A percentile compares a stretch with the other conserved stretches of the same genome.
phyloP scores from a whole-genome alignment of 2,888 invertebrate species.

The Minunthozetes semirufus region DNA sequence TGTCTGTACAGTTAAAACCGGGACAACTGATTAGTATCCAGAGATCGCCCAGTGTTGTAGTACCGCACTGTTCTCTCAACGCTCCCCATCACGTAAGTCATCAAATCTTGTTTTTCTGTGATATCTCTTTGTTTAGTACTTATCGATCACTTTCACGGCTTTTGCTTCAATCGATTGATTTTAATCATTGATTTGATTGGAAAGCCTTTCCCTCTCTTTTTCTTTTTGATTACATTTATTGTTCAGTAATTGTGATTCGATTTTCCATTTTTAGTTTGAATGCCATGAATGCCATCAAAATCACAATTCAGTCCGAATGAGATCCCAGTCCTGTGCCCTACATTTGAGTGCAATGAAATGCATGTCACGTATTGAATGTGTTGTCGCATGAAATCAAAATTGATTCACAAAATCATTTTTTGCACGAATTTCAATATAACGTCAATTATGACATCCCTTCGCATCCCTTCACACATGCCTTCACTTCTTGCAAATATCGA shows the following conservation, averaged over 20 bases:
- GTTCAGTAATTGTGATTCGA: not conserved
- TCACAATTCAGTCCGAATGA: not conserved
- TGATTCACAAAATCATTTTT: not conserved
- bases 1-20: slow-evolving; percentile 40
- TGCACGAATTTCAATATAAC: slow-evolving; percentile 17
- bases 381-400: slow-evolving; percentile 15
- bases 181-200: not conserved
- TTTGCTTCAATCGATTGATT: slow-evolving; percentile 11
- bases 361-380: slow-evolving; percentile 22
- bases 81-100: slow-evolving; percentile 40
- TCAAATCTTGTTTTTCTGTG: not conserved
- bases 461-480: too few species aligned
- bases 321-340: too few species aligned
- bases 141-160: not conserved
- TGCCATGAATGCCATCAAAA: too few species aligned
- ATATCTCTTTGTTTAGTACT: not conserved
- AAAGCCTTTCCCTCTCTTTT: not conserved
- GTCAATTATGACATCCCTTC: not conserved
- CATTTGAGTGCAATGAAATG: slow-evolving; percentile 5
- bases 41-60: slow-evolving; percentile 34
- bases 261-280: not conserved
- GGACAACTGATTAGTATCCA: slow-evolving; percentile 40
- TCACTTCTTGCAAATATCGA: not conserved
- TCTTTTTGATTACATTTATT: not conserved
- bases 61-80: slow-evolving; percentile 39